phyloP scores from a whole-genome alignment of 2,797 vertebrate genomes.

The Threskiornis aethiopicus region DNA sequence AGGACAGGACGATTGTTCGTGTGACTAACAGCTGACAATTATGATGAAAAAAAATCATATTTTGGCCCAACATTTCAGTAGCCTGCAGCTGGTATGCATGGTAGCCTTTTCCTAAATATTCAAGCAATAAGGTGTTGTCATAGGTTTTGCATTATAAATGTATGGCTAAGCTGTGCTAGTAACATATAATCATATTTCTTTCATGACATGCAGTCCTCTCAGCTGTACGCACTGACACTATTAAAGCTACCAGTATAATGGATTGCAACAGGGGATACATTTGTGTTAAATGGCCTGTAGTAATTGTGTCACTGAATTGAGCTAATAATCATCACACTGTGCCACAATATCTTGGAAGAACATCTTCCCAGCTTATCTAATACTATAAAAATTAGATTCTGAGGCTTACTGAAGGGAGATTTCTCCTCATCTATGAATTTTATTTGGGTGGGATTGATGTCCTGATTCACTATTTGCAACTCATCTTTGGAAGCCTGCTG shows the following conservation, averaged over 20 bases:
- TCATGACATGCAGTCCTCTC: not conserved
- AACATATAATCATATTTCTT: not conserved
- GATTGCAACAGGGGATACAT: conserved; percentile 25
- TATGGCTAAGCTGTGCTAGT: not conserved
- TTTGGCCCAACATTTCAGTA: not conserved
- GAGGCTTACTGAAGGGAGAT: conserved; percentile 10
- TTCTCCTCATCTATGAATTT: not conserved
- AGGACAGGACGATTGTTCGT: not conserved
- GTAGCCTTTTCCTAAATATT: not conserved
- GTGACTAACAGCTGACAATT: not conserved
- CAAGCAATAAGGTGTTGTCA: not conserved
- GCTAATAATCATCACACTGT: not conserved
- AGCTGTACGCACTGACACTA: not conserved
- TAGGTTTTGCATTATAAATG: not conserved
- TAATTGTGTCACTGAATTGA: conserved; percentile 26
- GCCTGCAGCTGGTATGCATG: not conserved
- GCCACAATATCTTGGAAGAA: not conserved
- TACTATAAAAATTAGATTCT: not conserved
- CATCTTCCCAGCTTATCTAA: not conserved
- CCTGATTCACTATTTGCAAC: not conserved
- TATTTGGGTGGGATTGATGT: not conserved
- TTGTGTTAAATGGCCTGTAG: conserved; percentile 41
- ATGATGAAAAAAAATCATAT: fast-evolving
- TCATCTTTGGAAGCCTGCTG: not conserved
- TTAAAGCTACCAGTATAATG: not conserved